Conservation (phyloP, 2,888 invertebrate genomes). For the Cenopis cana region DNA sequence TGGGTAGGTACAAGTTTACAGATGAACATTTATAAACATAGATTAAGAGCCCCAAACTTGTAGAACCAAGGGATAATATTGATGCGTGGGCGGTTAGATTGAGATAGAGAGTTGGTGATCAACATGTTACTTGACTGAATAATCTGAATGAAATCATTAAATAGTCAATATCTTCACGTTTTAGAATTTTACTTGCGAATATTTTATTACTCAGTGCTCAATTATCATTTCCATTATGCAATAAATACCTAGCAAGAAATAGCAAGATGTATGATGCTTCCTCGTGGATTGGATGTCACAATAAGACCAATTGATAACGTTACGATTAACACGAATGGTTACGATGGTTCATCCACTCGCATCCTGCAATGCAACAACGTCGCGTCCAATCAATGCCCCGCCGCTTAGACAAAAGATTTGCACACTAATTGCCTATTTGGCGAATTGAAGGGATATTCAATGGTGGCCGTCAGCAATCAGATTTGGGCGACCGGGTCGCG, state of each 20-base stretch:
- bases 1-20: slow-evolving; percentile 4
- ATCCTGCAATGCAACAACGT: not conserved
- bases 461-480: slow-evolving; percentile 61
- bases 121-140: not conserved
- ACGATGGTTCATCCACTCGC: not conserved
- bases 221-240: too few species aligned
- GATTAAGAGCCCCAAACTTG: slow-evolving; percentile 12
- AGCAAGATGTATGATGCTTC: too few species aligned
- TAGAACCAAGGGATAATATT: not conserved
- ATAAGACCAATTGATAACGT: too few species aligned
- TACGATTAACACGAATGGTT: too few species aligned
- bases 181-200: not conserved
- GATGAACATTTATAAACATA: slow-evolving; percentile 20
- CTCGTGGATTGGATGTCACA: too few species aligned
- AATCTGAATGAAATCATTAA: not conserved
- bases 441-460: slow-evolving; percentile 53
- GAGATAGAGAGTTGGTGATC: too few species aligned
- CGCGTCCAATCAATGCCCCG: slow-evolving; percentile 18
- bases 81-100: not conserved
- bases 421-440: slow-evolving; percentile 65
- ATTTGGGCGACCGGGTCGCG: slow-evolving; percentile 54
- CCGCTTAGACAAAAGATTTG: slow-evolving; percentile 51
- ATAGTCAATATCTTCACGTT: not conserved
- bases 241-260: too few species aligned
- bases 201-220: too few species aligned